Base-by-base conservation (phyloP, 2,888 invertebrate genomes). In the Ceraclea dissimilis region DNA sequence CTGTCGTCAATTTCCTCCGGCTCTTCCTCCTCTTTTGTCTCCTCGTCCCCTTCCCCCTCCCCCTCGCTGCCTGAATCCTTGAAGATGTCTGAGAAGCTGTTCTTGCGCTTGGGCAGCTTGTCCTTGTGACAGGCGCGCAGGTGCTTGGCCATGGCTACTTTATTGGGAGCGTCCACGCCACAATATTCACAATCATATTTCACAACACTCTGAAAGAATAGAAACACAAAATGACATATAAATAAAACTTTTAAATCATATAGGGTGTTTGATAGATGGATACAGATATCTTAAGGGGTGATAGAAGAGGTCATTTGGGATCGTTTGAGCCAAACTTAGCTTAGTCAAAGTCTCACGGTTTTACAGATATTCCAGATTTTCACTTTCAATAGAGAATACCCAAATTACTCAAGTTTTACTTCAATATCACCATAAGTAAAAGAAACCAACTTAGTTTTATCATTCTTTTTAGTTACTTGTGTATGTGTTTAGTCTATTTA, bases 61-160 rank as follows among this genome's bases (percentile, higher is more conserved):
- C 48, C 58, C 5, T 44, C 54, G 17, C 53, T 56, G 31, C 39
- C 47, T 8, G 48, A 49, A 43, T 52, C 49, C 6, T 49, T 49
- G 44, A 52, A 54, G 43, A 52, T 52, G 43, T 43, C 21, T n/a
- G 46, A 18, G n/a, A 50, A 21, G 19, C 54, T 49, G 31, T 58
- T 56, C 19, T 58, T 60, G 16, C 58, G 46, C 18, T 56, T 58
- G n/a, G 58, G 56, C 44, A 58, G 22, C 19, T 60, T 58, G 17
- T 60, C 60, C n/a, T 51, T 46, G 47, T 60, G 60, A 31, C 58
- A 56, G 10, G 60, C 58, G 20, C 56, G 19, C 46, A 58, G n/a
- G 49, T 60, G 60, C 22, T 58, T 60, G n/a, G 51, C 48, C 58
- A 60, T 58, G 11, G 56, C 47, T n/a, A 49, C 46, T 47, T 60